These are phyloP conservation scores for Azorinus chamasolen DNA, from an alignment of 2,888 invertebrate species.

Conservation along the genomic window DNA sequence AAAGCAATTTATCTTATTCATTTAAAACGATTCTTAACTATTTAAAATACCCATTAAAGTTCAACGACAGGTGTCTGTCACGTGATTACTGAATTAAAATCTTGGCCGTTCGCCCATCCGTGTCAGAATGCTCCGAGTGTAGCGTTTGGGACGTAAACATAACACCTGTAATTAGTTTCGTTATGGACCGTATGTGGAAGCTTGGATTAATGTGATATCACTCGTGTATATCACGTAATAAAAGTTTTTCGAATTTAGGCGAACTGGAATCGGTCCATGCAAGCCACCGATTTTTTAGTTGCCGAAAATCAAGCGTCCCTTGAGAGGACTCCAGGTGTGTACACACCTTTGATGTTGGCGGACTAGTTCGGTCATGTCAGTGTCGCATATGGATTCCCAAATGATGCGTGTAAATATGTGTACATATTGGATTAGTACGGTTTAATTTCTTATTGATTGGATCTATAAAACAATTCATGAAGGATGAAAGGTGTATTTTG, in stretches of 20 bases:
- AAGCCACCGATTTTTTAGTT: background rate
- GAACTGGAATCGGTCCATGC: background rate
- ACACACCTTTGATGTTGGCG: background rate
- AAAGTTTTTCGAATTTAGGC: too few species aligned
- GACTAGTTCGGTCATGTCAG: constrained; percentile 12
- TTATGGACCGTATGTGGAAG: too few species aligned
- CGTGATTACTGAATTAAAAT: constrained; percentile 30
- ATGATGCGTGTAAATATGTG: too few species aligned
- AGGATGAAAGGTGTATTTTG: background rate
- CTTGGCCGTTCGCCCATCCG: constrained; percentile 47
- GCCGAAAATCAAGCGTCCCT: background rate
- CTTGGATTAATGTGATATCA: too few species aligned
- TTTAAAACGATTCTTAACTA: too few species aligned
- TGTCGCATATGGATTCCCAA: too few species aligned
- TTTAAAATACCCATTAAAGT: too few species aligned
- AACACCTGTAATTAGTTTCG: background rate
- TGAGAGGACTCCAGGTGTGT: background rate
- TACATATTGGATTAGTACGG: too few species aligned
- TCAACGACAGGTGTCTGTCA: constrained; percentile 35
- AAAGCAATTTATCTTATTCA: too few species aligned
- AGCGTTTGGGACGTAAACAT: constrained; percentile 23
- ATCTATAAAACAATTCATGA: background rate
- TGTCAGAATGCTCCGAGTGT: constrained; percentile 15
- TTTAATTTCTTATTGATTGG: too few species aligned
- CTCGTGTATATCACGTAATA: too few species aligned